phyloP scores from a whole-genome alignment of 2,888 invertebrate genomes.

The Abrostola triplasia region DNA sequence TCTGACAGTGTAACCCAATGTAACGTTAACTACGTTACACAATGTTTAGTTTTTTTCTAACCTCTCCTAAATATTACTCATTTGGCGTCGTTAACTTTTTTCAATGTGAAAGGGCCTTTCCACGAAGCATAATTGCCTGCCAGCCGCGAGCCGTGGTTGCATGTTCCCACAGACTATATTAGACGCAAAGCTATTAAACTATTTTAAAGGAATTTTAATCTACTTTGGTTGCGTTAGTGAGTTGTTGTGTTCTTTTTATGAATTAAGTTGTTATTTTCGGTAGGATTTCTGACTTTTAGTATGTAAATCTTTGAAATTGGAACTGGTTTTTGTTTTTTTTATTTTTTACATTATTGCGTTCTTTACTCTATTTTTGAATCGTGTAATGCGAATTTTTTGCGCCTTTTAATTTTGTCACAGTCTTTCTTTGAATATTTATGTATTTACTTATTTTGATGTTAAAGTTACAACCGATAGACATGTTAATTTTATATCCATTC shows the following conservation, averaged over 20 bases:
- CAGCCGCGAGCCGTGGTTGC: conserved; percentile 40
- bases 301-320: not conserved
- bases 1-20: not conserved
- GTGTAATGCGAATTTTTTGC: too few relatives aligned
- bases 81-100: conserved; percentile 43
- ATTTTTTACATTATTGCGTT: not conserved
- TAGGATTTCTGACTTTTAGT: not conserved
- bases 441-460: too few relatives aligned
- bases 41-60: conserved; percentile 20
- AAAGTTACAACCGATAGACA: too few relatives aligned
- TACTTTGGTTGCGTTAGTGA: conserved; percentile 19
- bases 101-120: conserved; percentile 51
- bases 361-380: too few relatives aligned
- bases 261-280: conserved; percentile 9
- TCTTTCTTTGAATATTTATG: too few relatives aligned
- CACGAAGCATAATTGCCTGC: conserved; percentile 44
- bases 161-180: conserved; percentile 47
- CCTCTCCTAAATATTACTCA: conserved; percentile 13
- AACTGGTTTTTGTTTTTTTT: conserved; percentile 4
- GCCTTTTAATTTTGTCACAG: too few relatives aligned
- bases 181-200: conserved; percentile 41
- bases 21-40: not conserved
- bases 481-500: too few relatives aligned
- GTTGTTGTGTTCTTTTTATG: conserved; percentile 13
- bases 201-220: conserved; percentile 54